phyloP scores from a whole-genome alignment of 1,140 invertebrate genomes.

The Belonocnema kinseyi region DNA sequence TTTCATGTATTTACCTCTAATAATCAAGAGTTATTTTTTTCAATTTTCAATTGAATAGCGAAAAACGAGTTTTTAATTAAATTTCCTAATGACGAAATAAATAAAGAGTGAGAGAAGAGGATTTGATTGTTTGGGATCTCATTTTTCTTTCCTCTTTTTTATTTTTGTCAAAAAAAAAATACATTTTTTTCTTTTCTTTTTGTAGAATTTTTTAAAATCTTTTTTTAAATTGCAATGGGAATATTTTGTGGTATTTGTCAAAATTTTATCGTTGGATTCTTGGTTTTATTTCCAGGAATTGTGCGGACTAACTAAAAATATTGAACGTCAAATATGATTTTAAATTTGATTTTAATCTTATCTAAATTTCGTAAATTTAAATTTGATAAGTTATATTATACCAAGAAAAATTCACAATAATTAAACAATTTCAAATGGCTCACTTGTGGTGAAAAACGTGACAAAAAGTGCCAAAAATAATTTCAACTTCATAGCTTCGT shows the following conservation, averaged over 20 bases:
- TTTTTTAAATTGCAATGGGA: too few relatives aligned
- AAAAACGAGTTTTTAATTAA: background rate
- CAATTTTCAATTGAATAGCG: background rate
- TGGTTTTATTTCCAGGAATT: too few relatives aligned
- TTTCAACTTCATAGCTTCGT: constrained; percentile 11
- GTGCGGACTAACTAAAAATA: too few relatives aligned
- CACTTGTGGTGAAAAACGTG: constrained; percentile 2
- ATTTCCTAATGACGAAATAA: background rate
- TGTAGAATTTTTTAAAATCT: too few relatives aligned
- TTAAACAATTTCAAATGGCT: background rate
- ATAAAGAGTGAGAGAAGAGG: too few relatives aligned
- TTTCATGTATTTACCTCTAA: background rate
- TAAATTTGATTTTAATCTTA: too few relatives aligned
- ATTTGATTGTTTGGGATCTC: too few relatives aligned
- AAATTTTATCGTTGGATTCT: too few relatives aligned
- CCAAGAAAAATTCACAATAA: background rate
- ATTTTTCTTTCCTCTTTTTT: background rate
- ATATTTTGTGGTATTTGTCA: too few relatives aligned
- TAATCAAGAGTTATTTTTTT: background rate
- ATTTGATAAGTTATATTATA: background rate
- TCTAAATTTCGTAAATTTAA: background rate
- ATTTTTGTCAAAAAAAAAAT: background rate
- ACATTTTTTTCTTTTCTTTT: too few relatives aligned
- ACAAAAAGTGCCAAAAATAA: background rate
- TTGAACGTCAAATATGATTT: too few relatives aligned